Conservation (phyloP, 2,113 vertebrate genomes). For the Steatornis caripensis region DNA sequence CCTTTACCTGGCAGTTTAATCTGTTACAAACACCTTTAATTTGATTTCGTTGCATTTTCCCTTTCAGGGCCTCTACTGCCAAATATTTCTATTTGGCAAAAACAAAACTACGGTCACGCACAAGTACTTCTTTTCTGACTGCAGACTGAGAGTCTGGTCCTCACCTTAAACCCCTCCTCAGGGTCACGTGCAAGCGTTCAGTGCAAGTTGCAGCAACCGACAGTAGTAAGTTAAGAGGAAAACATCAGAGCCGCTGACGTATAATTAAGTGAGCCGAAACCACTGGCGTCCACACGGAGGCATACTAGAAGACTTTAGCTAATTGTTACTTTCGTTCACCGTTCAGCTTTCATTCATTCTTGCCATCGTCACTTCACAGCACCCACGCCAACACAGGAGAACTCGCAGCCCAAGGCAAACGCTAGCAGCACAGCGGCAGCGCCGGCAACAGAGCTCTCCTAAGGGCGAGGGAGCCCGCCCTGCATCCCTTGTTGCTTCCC, state of each 20-base stretch:
- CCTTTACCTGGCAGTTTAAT: not conserved
- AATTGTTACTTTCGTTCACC: not conserved
- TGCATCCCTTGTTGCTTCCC: fast-evolving
- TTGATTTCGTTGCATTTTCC: not conserved
- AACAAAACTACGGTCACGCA: not conserved
- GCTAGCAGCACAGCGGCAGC: no score
- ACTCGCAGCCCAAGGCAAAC: fast-evolving
- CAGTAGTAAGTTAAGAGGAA: not conserved
- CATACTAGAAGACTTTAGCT: fast-evolving
- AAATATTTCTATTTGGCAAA: not conserved
- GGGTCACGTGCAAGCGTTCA: fast-evolving
- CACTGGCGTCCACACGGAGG: not conserved
- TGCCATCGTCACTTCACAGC: fast-evolving
- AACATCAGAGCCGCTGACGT: fast-evolving
- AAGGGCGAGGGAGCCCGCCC: fast-evolving
- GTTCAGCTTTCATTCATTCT: not conserved
- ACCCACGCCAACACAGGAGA: fast-evolving
- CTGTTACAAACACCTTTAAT: fast-evolving
- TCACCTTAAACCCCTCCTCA: not conserved
- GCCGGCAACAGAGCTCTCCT: fast-evolving
- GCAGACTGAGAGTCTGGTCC: fast-evolving
- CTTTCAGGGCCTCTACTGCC: not conserved
- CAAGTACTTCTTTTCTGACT: not conserved
- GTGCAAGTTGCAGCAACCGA: no score
- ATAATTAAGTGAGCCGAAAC: not conserved